Evolutionary conservation across 2,888 invertebrate species (phyloP), one percentile per base, ranked within the genome.

Genomic region (Octonoba sinensis): DNA sequence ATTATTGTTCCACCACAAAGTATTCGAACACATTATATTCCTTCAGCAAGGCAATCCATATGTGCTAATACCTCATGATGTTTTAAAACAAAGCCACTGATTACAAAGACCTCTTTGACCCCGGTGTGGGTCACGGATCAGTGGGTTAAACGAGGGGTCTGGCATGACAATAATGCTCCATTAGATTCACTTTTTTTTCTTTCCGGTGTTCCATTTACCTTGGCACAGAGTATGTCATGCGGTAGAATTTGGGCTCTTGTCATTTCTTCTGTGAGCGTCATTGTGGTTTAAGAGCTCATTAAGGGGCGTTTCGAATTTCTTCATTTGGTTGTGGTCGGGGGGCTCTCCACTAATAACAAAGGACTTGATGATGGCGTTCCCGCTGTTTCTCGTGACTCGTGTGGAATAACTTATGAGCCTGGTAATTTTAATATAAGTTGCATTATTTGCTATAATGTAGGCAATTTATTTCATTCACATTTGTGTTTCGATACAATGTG

Each of bases 71-170:
- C 65, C 46, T 49, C 44, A 24, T 24, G 15, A 20, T 8, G 46
- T 22, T 22, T 47, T 54, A 56, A 67, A n/a, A 67, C 67, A 67
- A 67, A 56, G 47, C 36, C 54, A 6, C 20, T 11, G 13, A 66
- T 51, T 51, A 20, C 20, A 16, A 46, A 20, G 65, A 44, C 16
- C 57, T 54, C 36, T 65, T 60, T 64, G 56, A 46, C 79, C 73
- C 22, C 46, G 16, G 15, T 18, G 46, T 13, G 62, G 73, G 56
- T 79, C 62, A 73, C 15, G 62, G 79, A 47, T 73, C 67, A 79
- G 67, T 79, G 79, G 79, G 79, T 79, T 79, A 73, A 79, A 73
- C 67, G 73, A 72, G 65, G 72, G 69, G 59, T 65, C 66, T 65
- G 70, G 47, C 56, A 51, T 27, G 54, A 72, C 78, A 72, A 78